These are phyloP conservation scores for Galerucella pusilla DNA, from an alignment of 2,888 invertebrate species.

Conservation along the genomic window DNA sequence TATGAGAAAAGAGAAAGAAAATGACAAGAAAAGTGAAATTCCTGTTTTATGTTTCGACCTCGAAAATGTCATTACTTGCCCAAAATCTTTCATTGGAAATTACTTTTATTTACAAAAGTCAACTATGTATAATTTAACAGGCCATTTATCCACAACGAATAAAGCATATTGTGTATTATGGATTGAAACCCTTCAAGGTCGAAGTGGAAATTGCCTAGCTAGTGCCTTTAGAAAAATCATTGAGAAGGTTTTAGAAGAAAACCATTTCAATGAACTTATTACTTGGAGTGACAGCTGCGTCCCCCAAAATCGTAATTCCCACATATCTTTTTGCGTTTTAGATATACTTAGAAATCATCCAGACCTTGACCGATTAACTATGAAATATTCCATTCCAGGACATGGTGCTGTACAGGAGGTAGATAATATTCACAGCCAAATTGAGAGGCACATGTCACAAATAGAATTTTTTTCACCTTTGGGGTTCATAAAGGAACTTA, in stretches of 20 bases:
- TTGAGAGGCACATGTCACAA: constrained; percentile 16
- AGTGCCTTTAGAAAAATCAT: constrained; percentile 43
- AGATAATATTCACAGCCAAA: constrained; percentile 19
- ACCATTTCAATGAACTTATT: constrained; percentile 22
- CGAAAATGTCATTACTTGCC: constrained; percentile 46
- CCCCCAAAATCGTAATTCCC: constrained; percentile 20
- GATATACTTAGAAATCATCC: constrained; percentile 6
- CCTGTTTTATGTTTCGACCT: constrained; percentile 37
- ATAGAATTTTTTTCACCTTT: constrained; percentile 23
- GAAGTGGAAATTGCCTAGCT: constrained; percentile 44
- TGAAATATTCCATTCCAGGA: constrained; percentile 26
- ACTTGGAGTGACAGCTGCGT: constrained; percentile 24
- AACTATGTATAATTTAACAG: constrained; percentile 44
- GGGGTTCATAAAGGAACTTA: constrained; percentile 15
- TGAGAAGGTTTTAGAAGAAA: constrained; percentile 27
- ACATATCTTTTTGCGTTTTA: constrained; percentile 16
- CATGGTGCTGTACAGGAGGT: constrained; percentile 10
- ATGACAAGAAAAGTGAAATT: constrained; percentile 21
- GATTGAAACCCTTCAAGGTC: constrained; percentile 39
- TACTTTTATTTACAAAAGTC: constrained; percentile 41
- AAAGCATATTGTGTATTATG: constrained; percentile 44
- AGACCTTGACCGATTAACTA: constrained; percentile 12
- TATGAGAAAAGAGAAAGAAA: constrained; percentile 24
- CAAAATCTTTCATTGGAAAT: constrained; percentile 35
- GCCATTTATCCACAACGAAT: constrained; percentile 40